Percentiles rank a stretch among this genome's conserved stretches.
These are phyloP conservation scores for Pterostichus niger DNA, from an alignment of 2,888 invertebrate genomes.

Conservation along the genomic window DNA sequence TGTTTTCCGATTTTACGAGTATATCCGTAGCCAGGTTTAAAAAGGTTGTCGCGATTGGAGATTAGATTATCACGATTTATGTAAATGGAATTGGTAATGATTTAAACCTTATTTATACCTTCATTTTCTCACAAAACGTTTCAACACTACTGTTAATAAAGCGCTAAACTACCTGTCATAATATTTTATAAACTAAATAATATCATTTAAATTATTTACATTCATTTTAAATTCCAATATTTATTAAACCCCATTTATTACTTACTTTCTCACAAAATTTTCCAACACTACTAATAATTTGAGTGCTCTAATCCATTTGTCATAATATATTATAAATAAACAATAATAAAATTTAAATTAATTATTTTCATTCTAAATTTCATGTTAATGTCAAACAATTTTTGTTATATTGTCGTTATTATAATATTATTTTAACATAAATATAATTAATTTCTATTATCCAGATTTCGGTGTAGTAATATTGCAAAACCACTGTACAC, in stretches of 20 bases:
- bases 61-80: conserved; percentile 52
- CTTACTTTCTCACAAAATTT: background rate
- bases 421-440: conserved; percentile 44
- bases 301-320: no score
- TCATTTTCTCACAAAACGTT: conserved; percentile 1
- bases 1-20: conserved; percentile 56
- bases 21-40: conserved; percentile 32
- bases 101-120: conserved; percentile 7
- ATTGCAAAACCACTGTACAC: background rate
- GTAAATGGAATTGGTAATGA: conserved; percentile 41
- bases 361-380: conserved; percentile 3
- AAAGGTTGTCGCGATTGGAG: conserved; percentile 27
- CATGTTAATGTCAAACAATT: conserved; percentile 26
- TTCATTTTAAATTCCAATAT: no score
- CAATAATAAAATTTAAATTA: no score
- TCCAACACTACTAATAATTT: background rate
- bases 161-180: no score
- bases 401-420: conserved; percentile 11
- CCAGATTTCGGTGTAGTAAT: conserved; percentile 18
- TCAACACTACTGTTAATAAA: conserved; percentile 4
- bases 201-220: no score
- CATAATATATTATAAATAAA: no score
- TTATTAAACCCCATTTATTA: no score
- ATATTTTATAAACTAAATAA: no score
- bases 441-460: conserved; percentile 48